Evolutionary conservation across 2,888 invertebrate genomes (phyloP).

Genomic region (Marasmarcha lunaedactyla): DNA sequence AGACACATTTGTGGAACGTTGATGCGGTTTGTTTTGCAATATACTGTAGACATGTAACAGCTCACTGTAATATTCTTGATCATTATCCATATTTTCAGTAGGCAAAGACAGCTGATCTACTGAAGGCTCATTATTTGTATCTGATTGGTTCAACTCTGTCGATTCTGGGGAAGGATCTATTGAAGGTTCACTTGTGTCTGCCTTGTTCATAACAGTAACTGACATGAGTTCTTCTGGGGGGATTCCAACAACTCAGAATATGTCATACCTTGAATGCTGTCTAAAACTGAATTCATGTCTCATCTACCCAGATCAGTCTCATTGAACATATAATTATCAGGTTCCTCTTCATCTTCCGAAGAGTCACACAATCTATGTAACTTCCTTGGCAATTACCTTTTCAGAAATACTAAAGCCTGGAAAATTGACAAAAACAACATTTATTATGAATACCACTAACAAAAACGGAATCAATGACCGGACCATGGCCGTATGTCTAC

Average conservation of each 20-base stretch:
- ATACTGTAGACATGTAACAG: conserved; percentile 7
- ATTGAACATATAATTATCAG: conserved; percentile 7
- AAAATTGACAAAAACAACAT: too few relatives aligned
- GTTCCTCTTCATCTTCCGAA: conserved; percentile 8
- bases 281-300: conserved; percentile 8
- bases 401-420: too few relatives aligned
- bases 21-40: conserved; percentile 5
- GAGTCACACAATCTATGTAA: conserved; percentile 7
- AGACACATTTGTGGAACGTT: conserved; percentile 3
- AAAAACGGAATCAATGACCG: too few relatives aligned
- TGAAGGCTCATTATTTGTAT: too few relatives aligned
- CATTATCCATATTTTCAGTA: conserved; percentile 6
- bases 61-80: conserved; percentile 8
- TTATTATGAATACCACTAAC: too few relatives aligned
- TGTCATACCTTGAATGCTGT: conserved; percentile 5
- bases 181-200: too few relatives aligned
- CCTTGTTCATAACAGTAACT: too few relatives aligned
- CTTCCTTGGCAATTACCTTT: conserved; percentile 2
- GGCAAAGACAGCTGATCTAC: conserved; percentile 4
- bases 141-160: too few relatives aligned
- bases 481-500: too few relatives aligned
- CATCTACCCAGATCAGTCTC: conserved; percentile 6
- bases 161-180: too few relatives aligned
- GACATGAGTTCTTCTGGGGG: too few relatives aligned
- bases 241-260: conserved; percentile 4